Evolutionary conservation across 2,888 invertebrate species (phyloP).

Genomic region (Pyrrhia umbra): DNA sequence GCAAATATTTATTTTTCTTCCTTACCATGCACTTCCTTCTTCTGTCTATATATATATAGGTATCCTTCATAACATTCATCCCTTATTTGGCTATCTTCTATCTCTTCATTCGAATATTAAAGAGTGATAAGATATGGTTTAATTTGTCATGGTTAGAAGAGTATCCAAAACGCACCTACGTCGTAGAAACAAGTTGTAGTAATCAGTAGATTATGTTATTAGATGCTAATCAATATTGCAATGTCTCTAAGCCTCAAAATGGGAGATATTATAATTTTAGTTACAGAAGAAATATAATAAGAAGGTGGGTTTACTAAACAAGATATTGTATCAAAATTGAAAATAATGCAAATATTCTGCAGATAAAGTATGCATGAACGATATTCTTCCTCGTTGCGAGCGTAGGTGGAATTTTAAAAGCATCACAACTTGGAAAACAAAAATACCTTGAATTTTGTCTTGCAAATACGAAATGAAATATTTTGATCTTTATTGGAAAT

Average conservation of each 20-base stretch:
- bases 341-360: slow-evolving; percentile 7
- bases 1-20: too few relatives aligned
- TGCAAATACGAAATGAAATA: neutral
- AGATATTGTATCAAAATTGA: slow-evolving; percentile 3
- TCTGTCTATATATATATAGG: too few relatives aligned
- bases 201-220: neutral
- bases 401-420: slow-evolving; percentile 11
- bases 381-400: slow-evolving; percentile 5
- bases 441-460: slow-evolving; percentile 7
- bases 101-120: too few relatives aligned
- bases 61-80: too few relatives aligned
- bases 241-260: neutral
- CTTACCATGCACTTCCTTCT: too few relatives aligned
- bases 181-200: too few relatives aligned
- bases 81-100: too few relatives aligned
- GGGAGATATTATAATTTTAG: neutral
- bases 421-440: neutral
- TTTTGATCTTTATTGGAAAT: neutral
- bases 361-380: neutral
- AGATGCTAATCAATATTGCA: neutral
- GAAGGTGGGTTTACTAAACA: too few relatives aligned
- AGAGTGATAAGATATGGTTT: too few relatives aligned
- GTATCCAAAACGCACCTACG: too few relatives aligned
- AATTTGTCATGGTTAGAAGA: too few relatives aligned
- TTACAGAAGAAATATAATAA: neutral